Percentiles rank a stretch among this genome's conserved stretches.
Conservation (phyloP, 2,797 vertebrate species). For the Toxotes lorentzi region DNA sequence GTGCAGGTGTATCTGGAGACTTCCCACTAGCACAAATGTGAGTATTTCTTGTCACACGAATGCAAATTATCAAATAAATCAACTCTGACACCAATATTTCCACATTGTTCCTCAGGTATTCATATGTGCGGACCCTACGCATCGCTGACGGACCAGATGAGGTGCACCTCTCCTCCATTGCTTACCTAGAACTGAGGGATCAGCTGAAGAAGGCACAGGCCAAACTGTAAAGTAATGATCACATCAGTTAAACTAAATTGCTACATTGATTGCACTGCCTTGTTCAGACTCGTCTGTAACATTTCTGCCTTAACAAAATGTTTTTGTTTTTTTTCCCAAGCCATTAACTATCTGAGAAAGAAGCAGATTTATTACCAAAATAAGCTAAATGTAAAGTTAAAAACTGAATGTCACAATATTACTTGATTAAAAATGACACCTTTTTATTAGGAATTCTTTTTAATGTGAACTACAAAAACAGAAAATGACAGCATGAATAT, state of each 20-base stretch:
- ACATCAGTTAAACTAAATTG: neutral
- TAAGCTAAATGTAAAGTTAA: conserved; percentile 5
- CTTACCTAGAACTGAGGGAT: conserved; percentile 88
- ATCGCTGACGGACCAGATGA: conserved; percentile 95
- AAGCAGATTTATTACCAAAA: conserved; percentile 5
- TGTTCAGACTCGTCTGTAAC: neutral
- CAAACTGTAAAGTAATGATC: conserved; percentile 82
- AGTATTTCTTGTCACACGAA: conserved; percentile 73
- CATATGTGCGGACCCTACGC: conserved; percentile 84
- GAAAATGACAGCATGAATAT: conserved; percentile 92
- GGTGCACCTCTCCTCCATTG: conserved; percentile 93
- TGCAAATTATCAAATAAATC: accelerated
- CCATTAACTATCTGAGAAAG: no score
- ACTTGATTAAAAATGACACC: conserved; percentile 56
- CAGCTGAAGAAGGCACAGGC: conserved; percentile 83
- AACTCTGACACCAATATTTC: neutral
- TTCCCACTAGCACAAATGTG: conserved; percentile 93
- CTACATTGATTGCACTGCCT: neutral
- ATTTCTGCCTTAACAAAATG: neutral
- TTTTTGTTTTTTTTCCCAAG: neutral
- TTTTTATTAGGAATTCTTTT: conserved; percentile 92
- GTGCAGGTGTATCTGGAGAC: conserved; percentile 92
- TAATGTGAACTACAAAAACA: conserved; percentile 96
- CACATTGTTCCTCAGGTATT: conserved; percentile 84
- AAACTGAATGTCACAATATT: conserved; percentile 3